A percentile compares a stretch with the other conserved stretches of the same genome.
Evolutionary conservation across 2,797 vertebrate genomes (phyloP).

Genomic region (Clarias fuscus): DNA sequence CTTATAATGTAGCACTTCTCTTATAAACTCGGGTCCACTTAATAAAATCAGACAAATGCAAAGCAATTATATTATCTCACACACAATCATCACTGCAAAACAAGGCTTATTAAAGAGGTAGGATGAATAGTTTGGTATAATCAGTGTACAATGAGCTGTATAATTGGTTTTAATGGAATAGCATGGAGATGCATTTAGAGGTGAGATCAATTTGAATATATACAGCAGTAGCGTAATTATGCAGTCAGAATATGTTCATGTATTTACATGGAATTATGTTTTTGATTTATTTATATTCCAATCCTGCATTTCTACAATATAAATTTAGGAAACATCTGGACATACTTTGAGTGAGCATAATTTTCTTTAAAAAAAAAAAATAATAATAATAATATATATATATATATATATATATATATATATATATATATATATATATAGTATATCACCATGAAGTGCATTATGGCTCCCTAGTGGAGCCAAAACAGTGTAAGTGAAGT

Average conservation of each 20-base stretch:
- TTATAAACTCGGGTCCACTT: neutral
- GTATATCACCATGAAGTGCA: too few relatives aligned
- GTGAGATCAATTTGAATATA: neutral
- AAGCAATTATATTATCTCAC: neutral
- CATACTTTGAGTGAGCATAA: too few relatives aligned
- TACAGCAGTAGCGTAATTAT: neutral
- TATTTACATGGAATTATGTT: too few relatives aligned
- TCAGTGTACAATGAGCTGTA: neutral
- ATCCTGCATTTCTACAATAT: too few relatives aligned
- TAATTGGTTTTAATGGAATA: neutral
- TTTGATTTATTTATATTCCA: neutral
- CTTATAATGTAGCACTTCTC: neutral
- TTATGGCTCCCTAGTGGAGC: too few relatives aligned
- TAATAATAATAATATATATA: too few relatives aligned
- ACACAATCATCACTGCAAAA: neutral
- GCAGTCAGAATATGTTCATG: neutral
- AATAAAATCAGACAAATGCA: neutral
- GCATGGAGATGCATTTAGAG: neutral
- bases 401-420: too few relatives aligned
- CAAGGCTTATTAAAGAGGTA: neutral
- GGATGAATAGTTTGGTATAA: neutral
- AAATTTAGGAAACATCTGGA: too few relatives aligned
- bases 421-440: too few relatives aligned
- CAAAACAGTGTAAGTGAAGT: too few relatives aligned
- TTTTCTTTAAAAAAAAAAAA: too few relatives aligned